Conservation (phyloP, 2,113 vertebrate species). For the Poeciliopsis turrubarensis region DNA sequence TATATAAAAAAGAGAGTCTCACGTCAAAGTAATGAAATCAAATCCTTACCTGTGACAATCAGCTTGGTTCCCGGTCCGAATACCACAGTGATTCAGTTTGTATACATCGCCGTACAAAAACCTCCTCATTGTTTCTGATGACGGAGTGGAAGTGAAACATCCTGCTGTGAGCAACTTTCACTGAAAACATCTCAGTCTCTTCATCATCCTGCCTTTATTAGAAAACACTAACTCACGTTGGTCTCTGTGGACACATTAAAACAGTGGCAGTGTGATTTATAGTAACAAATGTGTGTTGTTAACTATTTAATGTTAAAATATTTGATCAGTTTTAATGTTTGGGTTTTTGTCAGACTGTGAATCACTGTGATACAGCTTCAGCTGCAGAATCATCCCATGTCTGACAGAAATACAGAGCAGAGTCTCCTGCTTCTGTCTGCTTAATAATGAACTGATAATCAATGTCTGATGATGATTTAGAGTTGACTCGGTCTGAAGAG, state of each 20-base stretch:
- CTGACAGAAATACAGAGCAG: constrained; percentile 11
- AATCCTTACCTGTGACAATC: constrained; percentile 59
- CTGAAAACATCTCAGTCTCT: neutral
- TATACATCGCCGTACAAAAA: constrained; percentile 71
- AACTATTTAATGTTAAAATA: neutral
- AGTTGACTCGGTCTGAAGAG: constrained; percentile 26
- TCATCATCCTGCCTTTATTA: neutral
- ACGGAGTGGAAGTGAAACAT: constrained; percentile 61
- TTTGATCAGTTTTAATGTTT: neutral
- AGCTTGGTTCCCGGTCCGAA: constrained; percentile 52
- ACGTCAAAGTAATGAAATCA: neutral
- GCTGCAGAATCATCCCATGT: neutral
- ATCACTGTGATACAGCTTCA: neutral
- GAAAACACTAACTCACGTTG: neutral
- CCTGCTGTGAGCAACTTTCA: constrained; percentile 24
- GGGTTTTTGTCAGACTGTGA: constrained; percentile 17
- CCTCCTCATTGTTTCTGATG: constrained; percentile 56
- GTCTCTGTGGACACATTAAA: neutral
- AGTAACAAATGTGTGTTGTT: too few relatives aligned
- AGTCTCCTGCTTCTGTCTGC: constrained; percentile 8
- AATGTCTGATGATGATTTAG: constrained; percentile 14
- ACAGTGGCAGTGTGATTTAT: too few relatives aligned
- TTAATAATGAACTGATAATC: constrained; percentile 40
- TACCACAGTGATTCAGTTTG: constrained; percentile 77
- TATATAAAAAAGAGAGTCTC: neutral